Base-by-base conservation (phyloP, 2,797 vertebrate species). In the Poecilia wingei region DNA sequence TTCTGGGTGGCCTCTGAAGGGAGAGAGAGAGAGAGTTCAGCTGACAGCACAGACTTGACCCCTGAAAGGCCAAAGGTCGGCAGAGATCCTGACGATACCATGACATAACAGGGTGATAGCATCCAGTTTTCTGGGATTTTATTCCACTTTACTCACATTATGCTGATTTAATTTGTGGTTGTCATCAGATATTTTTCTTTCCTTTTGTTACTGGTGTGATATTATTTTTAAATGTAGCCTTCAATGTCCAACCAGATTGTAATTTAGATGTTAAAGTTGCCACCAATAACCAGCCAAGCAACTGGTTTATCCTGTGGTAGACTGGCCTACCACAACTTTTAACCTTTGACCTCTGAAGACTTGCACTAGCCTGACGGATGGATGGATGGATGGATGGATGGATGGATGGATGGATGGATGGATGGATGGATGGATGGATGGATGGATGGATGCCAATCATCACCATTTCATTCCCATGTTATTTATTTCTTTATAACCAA, bases 1-100 rank as follows among this genome's bases (percentile, higher is more conserved):
- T 94, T 93, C 92, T 94, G 94, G 61, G 94, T 94, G 47, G 93
- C 93, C 79, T 94, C 94, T 95, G 79, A 57, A 9, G 74, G 74
- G 6, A 76, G 6, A 74, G 46, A 7, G 7, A 51, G 28, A 2
- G 43, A n/a, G 64, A 75, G 78, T 41, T 90, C 80, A 80, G 18
- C 66, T 73, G 55, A 75, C 25, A 79, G 74, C 14, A 46, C 4
- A 13, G 72, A n/a, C 66, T 66, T 55, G 9, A 20, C 1, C 70
- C 0, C 39, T 47, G 45, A 47, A 36, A 1, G 4, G 16, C 1
- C 13, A 0, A 47, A 74, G 74, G 72, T 74, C 33, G 22, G 46
- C 28, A 55, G 81, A 81, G 74, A 51, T 64, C 22, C 36, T 36
- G 51, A 53, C 47, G 0, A 49, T 47, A 72, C 3, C 13, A 12